Conservation (phyloP, 2,113 vertebrate species). For the Galemys pyrenaicus region DNA sequence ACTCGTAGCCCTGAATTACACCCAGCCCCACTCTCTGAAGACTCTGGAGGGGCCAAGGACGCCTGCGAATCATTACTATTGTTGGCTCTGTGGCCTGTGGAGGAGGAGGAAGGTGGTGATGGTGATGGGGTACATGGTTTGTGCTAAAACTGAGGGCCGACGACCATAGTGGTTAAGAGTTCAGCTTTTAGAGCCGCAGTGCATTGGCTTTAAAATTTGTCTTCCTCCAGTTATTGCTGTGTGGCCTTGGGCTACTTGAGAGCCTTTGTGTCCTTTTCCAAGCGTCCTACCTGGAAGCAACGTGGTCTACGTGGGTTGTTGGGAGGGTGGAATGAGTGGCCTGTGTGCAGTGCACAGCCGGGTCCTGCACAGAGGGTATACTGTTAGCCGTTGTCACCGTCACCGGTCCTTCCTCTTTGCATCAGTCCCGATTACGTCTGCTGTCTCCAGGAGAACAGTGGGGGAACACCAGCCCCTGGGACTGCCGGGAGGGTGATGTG, state of each 20-base stretch:
- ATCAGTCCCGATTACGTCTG: background rate
- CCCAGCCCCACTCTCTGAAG: accelerated
- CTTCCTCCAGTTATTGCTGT: background rate
- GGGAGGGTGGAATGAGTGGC: accelerated
- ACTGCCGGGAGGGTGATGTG: background rate
- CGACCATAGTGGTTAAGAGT: background rate
- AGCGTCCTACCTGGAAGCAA: too few relatives aligned
- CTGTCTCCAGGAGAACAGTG: background rate
- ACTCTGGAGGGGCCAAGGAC: background rate
- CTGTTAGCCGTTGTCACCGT: background rate
- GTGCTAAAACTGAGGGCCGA: background rate
- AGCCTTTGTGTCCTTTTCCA: background rate
- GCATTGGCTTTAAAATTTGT: background rate
- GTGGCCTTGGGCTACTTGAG: background rate
- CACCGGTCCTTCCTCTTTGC: accelerated
- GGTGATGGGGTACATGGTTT: background rate
- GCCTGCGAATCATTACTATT: background rate
- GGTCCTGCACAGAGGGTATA: accelerated
- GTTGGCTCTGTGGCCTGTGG: background rate
- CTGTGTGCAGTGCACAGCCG: background rate
- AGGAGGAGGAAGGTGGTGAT: background rate
- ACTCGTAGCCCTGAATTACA: too few relatives aligned
- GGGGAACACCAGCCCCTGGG: background rate
- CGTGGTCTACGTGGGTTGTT: too few relatives aligned
- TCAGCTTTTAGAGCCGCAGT: background rate